Conservation (phyloP, 2,797 vertebrate genomes). For the Anomalospiza imberbis region DNA sequence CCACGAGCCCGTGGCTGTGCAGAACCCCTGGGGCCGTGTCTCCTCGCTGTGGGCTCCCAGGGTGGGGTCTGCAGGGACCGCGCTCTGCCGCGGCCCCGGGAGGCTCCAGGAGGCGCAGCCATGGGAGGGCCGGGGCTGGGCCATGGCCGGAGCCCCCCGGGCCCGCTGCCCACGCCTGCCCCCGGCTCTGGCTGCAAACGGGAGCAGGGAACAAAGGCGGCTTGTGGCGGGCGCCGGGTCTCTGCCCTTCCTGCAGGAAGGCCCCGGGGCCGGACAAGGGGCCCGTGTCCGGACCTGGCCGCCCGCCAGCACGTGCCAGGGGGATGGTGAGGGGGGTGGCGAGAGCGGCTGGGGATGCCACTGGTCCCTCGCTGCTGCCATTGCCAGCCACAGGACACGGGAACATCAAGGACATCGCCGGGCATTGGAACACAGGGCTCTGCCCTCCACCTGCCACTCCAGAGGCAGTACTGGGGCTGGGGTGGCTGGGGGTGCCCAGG, state of each 20-base stretch:
- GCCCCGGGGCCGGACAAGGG: not conserved
- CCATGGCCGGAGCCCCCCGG: not conserved
- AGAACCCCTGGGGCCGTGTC: not conserved
- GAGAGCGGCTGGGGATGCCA: not conserved
- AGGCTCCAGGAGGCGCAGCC: not conserved
- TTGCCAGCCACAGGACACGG: fast-evolving
- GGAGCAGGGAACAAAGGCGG: not conserved
- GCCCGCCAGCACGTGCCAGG: not conserved
- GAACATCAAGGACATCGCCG: not conserved
- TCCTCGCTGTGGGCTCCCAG: fast-evolving
- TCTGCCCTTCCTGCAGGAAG: conserved; percentile 25
- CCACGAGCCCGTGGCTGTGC: fast-evolving
- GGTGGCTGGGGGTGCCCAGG: not conserved
- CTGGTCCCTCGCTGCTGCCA: fast-evolving
- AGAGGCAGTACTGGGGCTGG: not conserved
- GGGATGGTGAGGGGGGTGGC: not conserved
- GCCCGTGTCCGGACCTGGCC: not conserved
- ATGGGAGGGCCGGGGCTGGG: not conserved
- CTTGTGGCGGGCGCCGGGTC: not conserved
- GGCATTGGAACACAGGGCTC: fast-evolving
- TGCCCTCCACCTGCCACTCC: not conserved
- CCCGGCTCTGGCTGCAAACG: not conserved
- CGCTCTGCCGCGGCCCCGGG: fast-evolving
- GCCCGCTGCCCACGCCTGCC: not conserved
- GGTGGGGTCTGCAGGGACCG: fast-evolving